Evolutionary conservation across 2,797 vertebrate genomes (phyloP), one percentile per base, ranked within the genome.

Genomic region (Oryzias sinensis): DNA sequence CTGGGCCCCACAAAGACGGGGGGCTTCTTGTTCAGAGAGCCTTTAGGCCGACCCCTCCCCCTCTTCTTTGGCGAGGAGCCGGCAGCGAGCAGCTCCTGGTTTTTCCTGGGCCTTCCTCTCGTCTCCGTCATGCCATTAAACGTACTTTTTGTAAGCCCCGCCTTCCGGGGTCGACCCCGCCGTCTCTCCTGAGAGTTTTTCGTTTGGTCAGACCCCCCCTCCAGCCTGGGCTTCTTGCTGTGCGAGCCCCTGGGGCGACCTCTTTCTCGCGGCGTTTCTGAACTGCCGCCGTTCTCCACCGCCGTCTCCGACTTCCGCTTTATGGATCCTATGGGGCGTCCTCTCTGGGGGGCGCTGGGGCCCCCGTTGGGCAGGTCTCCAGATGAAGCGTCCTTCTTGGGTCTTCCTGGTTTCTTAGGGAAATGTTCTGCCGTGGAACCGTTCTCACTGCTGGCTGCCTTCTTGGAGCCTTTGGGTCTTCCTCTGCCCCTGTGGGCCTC

Each of bases 21-120:
- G 1, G 56, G 40, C 15, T 73, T 88, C 70, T 87, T 91, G 46
- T 87, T 89, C 24, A 70, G 46, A 8, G 90, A 90, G 4, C 90
- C 90, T 66, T 85, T 89, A 0, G 91, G 91, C 22, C 90, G 79
- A 29, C 91, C 91, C 57, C 86, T 61, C 14, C 81, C 76, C 41
- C 70, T 85, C 48, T 79, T 88, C 0, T 1, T 17, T 2, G 51
- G n/a, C 46, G 44, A 62, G 6, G 72, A 60, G 8, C 18, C 60
- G n/a, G 59, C 68, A 37, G 73, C 5, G 27, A 24, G 14, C 27
- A 45, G 22, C 43, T 59, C 46, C 42, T 41, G 18, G 37, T 58
- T 68, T 79, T 86, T 51, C 60, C 80, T 0, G 87, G 86, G 20
- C 47, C 80, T 76, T 44, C 60, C 77, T 59, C 65, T 75, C 0